Percentiles rank a stretch among this genome's conserved stretches.
Evolutionary conservation across 2,888 invertebrate genomes (phyloP).

Genomic region (Mimachlamys varia): DNA sequence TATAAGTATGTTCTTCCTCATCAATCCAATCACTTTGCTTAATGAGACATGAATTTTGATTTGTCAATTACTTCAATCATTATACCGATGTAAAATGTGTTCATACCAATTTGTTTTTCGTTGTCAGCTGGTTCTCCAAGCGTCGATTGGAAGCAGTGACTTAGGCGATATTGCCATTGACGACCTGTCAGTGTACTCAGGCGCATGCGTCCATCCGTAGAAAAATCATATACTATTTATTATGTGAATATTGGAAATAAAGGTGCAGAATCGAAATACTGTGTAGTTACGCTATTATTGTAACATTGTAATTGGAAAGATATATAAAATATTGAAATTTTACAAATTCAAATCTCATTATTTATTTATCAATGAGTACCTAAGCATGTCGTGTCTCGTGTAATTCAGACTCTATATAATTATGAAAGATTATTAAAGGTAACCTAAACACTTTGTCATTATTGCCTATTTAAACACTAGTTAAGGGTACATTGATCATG

Average conservation of each 20-base stretch:
- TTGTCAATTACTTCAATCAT: background rate
- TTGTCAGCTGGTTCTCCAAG: constrained; percentile 40
- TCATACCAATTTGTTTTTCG: background rate
- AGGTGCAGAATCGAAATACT: background rate
- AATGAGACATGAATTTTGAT: background rate
- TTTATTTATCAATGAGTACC: no score
- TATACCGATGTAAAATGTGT: no score
- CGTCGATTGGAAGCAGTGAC: constrained; percentile 39
- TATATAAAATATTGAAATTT: no score
- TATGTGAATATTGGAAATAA: background rate
- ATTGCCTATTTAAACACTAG: no score
- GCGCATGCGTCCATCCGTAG: constrained; percentile 26
- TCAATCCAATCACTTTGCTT: background rate
- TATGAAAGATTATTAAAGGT: no score
- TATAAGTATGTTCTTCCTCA: background rate
- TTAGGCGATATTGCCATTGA: constrained; percentile 42
- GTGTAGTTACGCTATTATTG: background rate
- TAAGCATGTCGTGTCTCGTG: no score
- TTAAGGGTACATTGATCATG: no score
- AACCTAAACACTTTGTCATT: no score
- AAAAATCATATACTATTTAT: background rate
- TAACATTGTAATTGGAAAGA: no score
- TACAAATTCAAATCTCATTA: no score
- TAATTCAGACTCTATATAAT: no score
- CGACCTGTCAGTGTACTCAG: constrained; percentile 37